Conservation (phyloP, 2,888 invertebrate genomes). For the Auanema freiburgensis region DNA sequence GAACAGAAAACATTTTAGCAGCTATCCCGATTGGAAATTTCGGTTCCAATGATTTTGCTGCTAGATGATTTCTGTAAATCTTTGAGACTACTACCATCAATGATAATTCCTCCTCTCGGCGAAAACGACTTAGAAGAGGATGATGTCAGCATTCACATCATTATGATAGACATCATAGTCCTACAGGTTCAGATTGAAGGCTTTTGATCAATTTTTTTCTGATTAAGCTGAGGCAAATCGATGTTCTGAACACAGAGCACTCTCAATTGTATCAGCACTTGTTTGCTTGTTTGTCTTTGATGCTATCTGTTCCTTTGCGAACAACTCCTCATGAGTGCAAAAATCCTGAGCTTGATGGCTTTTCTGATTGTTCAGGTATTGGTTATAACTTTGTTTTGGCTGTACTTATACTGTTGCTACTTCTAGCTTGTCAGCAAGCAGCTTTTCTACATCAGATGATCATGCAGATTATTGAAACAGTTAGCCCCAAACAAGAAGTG, state of each 20-base stretch:
- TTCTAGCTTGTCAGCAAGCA: constrained; percentile 78
- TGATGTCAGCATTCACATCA: constrained; percentile 75
- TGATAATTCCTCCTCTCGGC: constrained; percentile 38
- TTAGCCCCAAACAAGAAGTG: constrained; percentile 50
- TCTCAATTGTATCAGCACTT: constrained; percentile 45
- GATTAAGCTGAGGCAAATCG: constrained; percentile 79
- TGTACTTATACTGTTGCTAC: too few species aligned
- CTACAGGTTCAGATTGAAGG: constrained; percentile 77
- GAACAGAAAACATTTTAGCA: constrained; percentile 63
- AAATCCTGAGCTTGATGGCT: constrained; percentile 66
- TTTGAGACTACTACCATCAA: constrained; percentile 31
- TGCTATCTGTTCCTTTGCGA: constrained; percentile 65
- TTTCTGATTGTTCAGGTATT: constrained; percentile 76
- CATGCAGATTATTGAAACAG: constrained; percentile 64
- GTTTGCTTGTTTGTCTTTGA: constrained; percentile 46
- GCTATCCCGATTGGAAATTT: constrained; percentile 67
- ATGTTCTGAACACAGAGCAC: constrained; percentile 76
- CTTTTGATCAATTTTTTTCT: neutral
- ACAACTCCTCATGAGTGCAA: constrained; percentile 69
- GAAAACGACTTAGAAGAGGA: constrained; percentile 55
- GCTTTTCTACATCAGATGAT: constrained; percentile 83
- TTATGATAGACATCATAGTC: constrained; percentile 90
- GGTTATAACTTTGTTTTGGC: neutral
- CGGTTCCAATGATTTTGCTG: constrained; percentile 66
- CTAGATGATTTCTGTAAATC: constrained; percentile 64